Evolutionary conservation across 2,888 invertebrate genomes (phyloP).

Genomic region (Pandemis corylana): DNA sequence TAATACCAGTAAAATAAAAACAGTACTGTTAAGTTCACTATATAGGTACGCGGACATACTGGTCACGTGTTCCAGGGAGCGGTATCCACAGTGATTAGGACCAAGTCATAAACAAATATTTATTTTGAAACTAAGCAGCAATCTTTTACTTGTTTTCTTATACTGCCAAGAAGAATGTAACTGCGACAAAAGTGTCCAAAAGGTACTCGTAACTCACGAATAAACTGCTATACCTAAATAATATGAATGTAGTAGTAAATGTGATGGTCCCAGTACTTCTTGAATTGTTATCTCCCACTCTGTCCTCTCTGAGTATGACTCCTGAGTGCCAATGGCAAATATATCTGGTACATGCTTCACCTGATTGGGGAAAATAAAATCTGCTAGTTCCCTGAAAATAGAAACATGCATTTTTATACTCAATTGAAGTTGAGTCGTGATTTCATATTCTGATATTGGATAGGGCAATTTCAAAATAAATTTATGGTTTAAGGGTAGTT

Average conservation of each 20-base stretch:
- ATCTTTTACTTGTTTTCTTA: too few relatives aligned
- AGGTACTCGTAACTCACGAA: not conserved
- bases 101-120: too few relatives aligned
- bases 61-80: too few relatives aligned
- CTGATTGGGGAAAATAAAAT: slow-evolving; percentile 94
- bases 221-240: slow-evolving; percentile 86
- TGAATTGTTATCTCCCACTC: slow-evolving; percentile 97
- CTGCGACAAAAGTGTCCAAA: not conserved
- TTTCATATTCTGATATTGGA: not conserved
- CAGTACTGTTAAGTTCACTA: too few relatives aligned
- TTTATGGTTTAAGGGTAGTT: too few relatives aligned
- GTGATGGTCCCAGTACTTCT: slow-evolving; percentile 96
- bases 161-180: too few relatives aligned
- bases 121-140: too few relatives aligned
- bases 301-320: slow-evolving; percentile 93
- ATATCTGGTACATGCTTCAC: slow-evolving; percentile 95
- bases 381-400: slow-evolving; percentile 90
- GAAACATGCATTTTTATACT: not conserved
- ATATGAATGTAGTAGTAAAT: slow-evolving; percentile 94
- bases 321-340: slow-evolving; percentile 97
- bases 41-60: too few relatives aligned
- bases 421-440: not conserved
- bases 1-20: too few relatives aligned
- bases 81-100: too few relatives aligned
- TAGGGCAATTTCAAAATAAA: too few relatives aligned